Conservation (phyloP, 2,113 vertebrate species). For the Megalops atlanticus region DNA sequence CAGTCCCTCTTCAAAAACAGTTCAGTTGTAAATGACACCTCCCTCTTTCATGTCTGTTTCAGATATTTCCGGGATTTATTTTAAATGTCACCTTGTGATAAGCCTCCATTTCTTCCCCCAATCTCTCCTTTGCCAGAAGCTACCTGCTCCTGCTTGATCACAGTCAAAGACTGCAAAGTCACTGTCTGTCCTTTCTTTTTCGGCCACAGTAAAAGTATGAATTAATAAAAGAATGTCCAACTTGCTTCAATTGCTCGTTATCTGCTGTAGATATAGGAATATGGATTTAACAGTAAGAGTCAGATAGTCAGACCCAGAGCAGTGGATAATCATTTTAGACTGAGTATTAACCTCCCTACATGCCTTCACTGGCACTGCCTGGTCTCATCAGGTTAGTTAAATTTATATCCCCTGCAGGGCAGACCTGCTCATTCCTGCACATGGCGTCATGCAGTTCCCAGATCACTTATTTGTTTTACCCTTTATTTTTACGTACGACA, state of each 20-base stretch:
- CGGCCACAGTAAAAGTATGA: too few species aligned
- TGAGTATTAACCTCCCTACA: background rate
- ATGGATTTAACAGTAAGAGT: background rate
- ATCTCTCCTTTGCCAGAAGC: background rate
- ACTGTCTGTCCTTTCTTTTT: background rate
- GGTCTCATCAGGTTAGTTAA: background rate
- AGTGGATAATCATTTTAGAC: background rate
- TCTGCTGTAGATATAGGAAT: background rate
- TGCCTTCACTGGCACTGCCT: background rate
- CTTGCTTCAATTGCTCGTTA: background rate
- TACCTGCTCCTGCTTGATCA: background rate
- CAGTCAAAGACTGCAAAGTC: constrained; percentile 9
- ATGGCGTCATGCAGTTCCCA: background rate
- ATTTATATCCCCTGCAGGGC: background rate
- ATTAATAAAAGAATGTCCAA: background rate
- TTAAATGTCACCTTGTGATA: background rate
- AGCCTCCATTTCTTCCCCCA: background rate
- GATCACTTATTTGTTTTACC: background rate
- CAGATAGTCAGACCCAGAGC: background rate
- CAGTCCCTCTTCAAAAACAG: background rate
- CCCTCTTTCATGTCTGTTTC: background rate
- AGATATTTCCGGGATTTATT: background rate
- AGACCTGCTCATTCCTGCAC: background rate
- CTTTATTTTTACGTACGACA: background rate
- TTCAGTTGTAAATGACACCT: background rate